phyloP scores from a whole-genome alignment of 2,797 vertebrate genomes.

The Siniperca obscura region DNA sequence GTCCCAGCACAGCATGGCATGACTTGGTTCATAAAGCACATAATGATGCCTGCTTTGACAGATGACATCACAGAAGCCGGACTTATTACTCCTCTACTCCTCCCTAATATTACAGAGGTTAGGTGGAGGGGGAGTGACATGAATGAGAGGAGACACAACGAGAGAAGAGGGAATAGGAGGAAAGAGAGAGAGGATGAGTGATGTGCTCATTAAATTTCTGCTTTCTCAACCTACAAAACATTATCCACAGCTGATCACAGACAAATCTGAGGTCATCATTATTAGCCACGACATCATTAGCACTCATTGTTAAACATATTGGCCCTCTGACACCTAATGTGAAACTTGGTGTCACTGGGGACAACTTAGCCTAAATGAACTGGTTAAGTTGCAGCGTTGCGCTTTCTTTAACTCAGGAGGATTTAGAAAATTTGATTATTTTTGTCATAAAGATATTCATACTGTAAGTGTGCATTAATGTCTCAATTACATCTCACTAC shows the following conservation, averaged over 20 bases:
- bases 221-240: conserved; percentile 55
- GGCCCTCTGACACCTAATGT: conserved; percentile 16
- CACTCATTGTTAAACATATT: conserved; percentile 32
- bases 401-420: conserved; percentile 10
- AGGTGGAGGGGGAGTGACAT: conserved; percentile 41
- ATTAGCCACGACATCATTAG: conserved; percentile 32
- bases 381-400: conserved; percentile 12
- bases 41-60: conserved; percentile 81
- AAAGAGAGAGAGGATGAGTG: conserved; percentile 37
- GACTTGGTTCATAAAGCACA: conserved; percentile 69
- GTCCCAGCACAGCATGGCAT: conserved; percentile 53
- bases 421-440: conserved; percentile 15
- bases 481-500: neutral
- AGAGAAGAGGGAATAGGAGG: conserved; percentile 28
- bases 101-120: conserved; percentile 49
- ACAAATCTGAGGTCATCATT: conserved; percentile 34
- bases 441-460: neutral
- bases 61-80: conserved; percentile 75
- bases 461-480: conserved; percentile 7
- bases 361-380: conserved; percentile 10
- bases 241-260: conserved; percentile 50
- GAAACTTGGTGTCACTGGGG: neutral
- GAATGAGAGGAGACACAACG: conserved; percentile 57
- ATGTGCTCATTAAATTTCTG: conserved; percentile 58
- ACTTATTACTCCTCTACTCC: conserved; percentile 63